Percentiles rank a stretch among this genome's conserved stretches.
These are phyloP conservation scores for Aproaerema taeniolella DNA, from an alignment of 2,888 invertebrate species.

Conservation along the genomic window DNA sequence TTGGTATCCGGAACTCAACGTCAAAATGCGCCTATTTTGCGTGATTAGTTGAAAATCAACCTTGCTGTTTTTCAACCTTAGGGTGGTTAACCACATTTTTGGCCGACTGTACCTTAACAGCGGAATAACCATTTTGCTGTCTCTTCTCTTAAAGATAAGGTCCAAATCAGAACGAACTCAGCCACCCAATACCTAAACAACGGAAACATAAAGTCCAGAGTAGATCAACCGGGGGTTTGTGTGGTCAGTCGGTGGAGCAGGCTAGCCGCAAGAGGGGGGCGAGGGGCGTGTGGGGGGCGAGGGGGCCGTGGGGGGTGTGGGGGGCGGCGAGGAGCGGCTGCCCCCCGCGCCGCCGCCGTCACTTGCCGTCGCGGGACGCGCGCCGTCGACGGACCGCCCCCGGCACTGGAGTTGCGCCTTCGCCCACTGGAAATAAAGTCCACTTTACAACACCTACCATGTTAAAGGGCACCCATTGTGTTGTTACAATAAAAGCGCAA, in stretches of 20 bases:
- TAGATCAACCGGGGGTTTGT: too few species aligned
- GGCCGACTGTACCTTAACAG: too few species aligned
- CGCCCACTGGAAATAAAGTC: conserved; percentile 56
- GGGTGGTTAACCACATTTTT: too few species aligned
- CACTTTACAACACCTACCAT: background rate
- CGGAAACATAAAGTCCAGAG: too few species aligned
- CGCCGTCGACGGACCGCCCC: conserved; percentile 77
- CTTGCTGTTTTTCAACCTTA: too few species aligned
- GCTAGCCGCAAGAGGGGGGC: conserved; percentile 6
- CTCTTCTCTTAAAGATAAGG: too few species aligned
- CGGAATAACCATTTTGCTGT: too few species aligned
- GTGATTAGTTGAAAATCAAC: too few species aligned
- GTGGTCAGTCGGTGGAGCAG: background rate
- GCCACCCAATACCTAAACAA: too few species aligned
- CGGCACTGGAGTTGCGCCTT: conserved; percentile 35
- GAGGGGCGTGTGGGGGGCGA: conserved; percentile 19
- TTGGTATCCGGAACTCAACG: too few species aligned
- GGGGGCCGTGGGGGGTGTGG: conserved; percentile 17
- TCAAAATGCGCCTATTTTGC: too few species aligned
- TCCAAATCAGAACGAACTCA: too few species aligned
- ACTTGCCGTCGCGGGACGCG: conserved; percentile 85
- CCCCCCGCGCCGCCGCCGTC: conserved; percentile 79
- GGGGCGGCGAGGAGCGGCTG: conserved; percentile 51
- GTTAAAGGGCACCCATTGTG: background rate
- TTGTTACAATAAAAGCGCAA: background rate